Conservation (phyloP, 2,113 vertebrate species). For the Phoenicopterus ruber region DNA sequence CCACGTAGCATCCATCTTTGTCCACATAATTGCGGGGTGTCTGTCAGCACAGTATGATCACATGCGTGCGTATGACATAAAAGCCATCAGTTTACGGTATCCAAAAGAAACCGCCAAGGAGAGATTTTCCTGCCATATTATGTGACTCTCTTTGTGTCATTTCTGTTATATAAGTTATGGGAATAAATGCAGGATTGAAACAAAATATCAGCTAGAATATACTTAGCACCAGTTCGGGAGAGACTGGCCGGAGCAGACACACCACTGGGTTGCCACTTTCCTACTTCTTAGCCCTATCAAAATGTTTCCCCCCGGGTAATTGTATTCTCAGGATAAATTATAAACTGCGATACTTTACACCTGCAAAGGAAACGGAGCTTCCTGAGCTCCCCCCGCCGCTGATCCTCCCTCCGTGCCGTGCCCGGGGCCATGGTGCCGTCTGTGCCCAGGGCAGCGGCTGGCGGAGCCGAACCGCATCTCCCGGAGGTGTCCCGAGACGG, state of each 20-base stretch:
- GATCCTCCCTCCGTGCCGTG: neutral
- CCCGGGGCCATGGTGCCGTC: rapidly evolving
- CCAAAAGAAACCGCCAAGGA: neutral
- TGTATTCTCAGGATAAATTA: neutral
- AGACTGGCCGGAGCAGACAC: neutral
- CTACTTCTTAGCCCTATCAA: neutral
- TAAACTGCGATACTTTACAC: neutral
- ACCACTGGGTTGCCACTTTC: neutral
- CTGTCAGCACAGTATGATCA: neutral
- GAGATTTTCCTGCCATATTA: neutral
- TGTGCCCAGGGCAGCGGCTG: neutral
- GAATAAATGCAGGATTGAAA: neutral
- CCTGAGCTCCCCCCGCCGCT: neutral
- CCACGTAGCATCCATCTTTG: neutral
- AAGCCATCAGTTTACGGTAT: neutral
- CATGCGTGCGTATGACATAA: neutral
- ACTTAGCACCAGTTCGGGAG: neutral
- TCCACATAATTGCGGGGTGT: neutral
- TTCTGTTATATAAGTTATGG: neutral
- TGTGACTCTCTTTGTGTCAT: neutral
- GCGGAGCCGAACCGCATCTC: neutral
- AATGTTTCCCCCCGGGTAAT: neutral
- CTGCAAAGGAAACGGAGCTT: neutral
- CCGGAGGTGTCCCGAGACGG: rapidly evolving
- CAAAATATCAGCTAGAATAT: neutral